Conservation (phyloP, 2,888 invertebrate genomes). For the Parapristionchus giblindavisi region DNA sequence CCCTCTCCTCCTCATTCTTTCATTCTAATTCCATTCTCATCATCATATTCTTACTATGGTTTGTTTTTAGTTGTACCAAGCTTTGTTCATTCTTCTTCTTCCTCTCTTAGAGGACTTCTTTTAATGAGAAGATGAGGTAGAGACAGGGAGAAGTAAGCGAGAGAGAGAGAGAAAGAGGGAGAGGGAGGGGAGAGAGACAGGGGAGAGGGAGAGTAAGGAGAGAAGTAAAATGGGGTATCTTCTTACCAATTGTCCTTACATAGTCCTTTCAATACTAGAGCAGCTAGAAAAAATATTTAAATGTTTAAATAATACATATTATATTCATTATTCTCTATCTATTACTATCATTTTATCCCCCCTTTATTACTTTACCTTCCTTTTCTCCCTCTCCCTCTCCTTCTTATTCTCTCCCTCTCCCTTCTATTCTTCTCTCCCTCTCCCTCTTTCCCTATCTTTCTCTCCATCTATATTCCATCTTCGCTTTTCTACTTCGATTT, state of each 20-base stretch:
- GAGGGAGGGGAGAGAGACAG: neutral
- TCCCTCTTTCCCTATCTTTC: no score
- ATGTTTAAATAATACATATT: no score
- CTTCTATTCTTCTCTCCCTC: no score
- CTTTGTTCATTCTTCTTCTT: neutral
- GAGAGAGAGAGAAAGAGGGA: slow-evolving; percentile 17
- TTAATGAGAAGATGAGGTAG: neutral
- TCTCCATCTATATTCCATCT: no score
- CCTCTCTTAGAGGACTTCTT: neutral
- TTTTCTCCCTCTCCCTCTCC: no score
- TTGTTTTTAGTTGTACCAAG: neutral
- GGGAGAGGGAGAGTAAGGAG: neutral
- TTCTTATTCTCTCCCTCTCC: no score
- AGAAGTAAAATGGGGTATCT: neutral
- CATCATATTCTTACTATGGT: neutral
- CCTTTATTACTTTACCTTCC: no score
- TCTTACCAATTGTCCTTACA: neutral
- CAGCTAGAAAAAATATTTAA: no score
- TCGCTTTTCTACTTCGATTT: no score
- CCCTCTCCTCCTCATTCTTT: neutral
- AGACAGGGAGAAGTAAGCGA: slow-evolving; percentile 3
- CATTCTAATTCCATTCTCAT: neutral
- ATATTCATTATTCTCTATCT: no score
- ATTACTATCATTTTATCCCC: no score
- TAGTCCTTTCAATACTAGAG: no score